Percentiles rank a stretch among this genome's conserved stretches.
Conservation (phyloP, 92 coral and sea anemone species). For the Muricea muricata region DNA sequence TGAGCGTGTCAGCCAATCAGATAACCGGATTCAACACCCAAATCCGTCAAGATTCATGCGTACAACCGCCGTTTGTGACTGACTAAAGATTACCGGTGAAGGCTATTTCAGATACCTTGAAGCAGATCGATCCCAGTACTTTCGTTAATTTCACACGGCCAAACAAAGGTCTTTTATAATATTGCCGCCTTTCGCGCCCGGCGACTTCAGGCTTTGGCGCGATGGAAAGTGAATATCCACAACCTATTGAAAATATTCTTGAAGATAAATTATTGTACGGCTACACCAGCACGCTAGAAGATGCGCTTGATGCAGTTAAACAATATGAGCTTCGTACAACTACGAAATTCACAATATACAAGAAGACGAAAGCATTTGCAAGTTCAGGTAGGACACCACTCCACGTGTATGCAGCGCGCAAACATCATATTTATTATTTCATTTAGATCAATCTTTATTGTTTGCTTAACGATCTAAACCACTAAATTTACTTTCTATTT, state of each 20-base stretch:
- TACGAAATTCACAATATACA: constrained; percentile 17
- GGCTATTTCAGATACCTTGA: not conserved
- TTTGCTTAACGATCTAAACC: not conserved
- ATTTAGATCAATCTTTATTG: not conserved
- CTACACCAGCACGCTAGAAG: constrained; percentile 4
- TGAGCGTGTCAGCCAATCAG: no score
- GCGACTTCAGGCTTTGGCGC: not conserved
- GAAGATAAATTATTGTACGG: constrained; percentile 12
- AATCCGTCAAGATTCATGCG: no score
- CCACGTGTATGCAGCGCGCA: no score
- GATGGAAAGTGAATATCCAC: not conserved
- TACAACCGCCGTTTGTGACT: no score
- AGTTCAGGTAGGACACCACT: not conserved
- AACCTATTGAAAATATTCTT: not conserved
- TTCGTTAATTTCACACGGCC: constrained; percentile 11
- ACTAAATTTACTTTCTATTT: no score
- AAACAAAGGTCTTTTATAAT: not conserved
- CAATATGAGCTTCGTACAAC: constrained; percentile 16
- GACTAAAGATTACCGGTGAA: no score
- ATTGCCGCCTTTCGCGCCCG: not conserved
- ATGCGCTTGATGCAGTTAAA: constrained; percentile 5
- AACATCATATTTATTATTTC: no score
- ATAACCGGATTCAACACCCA: no score
- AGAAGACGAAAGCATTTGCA: constrained; percentile 24
- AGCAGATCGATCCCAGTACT: constrained; percentile 11